Percentiles rank a stretch among this genome's conserved stretches.
Conservation (phyloP, 2,888 invertebrate genomes). For the Spisula solida region DNA sequence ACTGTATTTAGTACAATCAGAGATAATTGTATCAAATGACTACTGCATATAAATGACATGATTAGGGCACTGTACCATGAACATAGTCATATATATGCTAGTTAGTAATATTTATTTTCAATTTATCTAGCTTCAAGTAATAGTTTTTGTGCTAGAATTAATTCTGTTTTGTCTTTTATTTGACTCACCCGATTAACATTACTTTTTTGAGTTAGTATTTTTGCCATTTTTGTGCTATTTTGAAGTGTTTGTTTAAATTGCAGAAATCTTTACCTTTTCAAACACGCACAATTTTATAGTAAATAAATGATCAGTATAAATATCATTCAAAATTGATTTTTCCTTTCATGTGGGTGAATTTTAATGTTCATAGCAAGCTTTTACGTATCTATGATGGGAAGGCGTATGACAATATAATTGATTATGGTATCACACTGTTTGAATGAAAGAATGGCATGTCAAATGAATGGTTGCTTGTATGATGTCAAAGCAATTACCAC, state of each 20-base stretch:
- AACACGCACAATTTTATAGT: background rate
- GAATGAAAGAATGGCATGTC: slow-evolving; percentile 27
- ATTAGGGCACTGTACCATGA: background rate
- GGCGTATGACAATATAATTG: slow-evolving; percentile 25
- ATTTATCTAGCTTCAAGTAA: background rate
- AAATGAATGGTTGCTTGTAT: background rate
- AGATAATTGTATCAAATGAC: background rate
- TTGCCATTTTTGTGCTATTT: background rate
- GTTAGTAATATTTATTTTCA: background rate
- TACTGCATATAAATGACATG: background rate
- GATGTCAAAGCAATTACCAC: background rate
- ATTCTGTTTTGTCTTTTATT: background rate
- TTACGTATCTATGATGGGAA: slow-evolving; percentile 11
- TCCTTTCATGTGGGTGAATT: background rate
- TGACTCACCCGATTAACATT: background rate
- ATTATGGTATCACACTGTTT: slow-evolving; percentile 1
- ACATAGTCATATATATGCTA: background rate
- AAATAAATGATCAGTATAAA: background rate
- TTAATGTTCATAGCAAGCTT: background rate
- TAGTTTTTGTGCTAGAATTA: slow-evolving; percentile 1
- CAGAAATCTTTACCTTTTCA: background rate
- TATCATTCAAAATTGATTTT: background rate
- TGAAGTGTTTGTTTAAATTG: background rate
- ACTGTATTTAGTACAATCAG: background rate
- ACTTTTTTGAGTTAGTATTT: background rate